A percentile compares a stretch with the other conserved stretches of the same genome.
Evolutionary conservation across 2,888 invertebrate species (phyloP).

Genomic region (Limnephilus lunatus): DNA sequence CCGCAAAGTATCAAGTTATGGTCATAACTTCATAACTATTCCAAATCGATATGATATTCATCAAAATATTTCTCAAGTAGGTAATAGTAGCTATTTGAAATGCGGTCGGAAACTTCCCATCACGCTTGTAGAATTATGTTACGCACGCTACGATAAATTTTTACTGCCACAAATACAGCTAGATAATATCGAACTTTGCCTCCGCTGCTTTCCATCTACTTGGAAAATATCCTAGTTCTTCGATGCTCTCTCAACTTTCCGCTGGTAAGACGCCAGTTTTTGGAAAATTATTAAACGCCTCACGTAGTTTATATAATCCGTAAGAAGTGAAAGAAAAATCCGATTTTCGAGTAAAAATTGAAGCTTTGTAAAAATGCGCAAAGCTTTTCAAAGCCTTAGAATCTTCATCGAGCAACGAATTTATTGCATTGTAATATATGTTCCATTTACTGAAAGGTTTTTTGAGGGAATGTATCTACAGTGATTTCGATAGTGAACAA

Average conservation of each 20-base stretch:
- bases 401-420: background rate
- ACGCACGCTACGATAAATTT: background rate
- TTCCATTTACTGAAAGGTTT: background rate
- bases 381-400: background rate
- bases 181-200: background rate
- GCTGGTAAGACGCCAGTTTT: conserved; percentile 12
- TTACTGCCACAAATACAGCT: background rate
- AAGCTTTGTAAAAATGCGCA: background rate
- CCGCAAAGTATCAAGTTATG: no score
- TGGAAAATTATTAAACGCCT: background rate
- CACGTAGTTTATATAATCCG: conserved; percentile 38
- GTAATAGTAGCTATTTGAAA: background rate
- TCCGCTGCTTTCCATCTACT: background rate
- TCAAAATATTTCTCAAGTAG: background rate
- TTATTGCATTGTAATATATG: background rate
- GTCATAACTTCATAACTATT: background rate
- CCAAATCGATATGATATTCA: background rate
- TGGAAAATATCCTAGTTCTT: background rate
- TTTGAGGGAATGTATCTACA: background rate
- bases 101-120: background rate
- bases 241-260: background rate
- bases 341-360: background rate
- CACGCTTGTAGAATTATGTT: background rate
- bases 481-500: background rate
- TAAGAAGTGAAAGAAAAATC: background rate